Base-by-base conservation (phyloP, 2,113 vertebrate species). In the Neolamprologus hecqui region DNA sequence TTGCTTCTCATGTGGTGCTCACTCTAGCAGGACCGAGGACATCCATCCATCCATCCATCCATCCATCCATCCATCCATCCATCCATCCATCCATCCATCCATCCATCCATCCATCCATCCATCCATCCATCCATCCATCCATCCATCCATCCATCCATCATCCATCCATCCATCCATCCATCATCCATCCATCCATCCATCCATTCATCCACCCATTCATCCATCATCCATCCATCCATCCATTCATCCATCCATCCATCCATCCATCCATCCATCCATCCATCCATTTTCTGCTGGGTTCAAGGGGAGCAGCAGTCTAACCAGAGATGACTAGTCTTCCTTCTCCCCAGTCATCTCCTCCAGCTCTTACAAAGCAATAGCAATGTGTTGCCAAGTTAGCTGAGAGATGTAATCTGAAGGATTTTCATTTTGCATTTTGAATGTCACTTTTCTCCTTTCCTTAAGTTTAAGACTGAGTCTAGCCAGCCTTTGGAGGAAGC, bases 21-120 rank as follows among this genome's bases (percentile, higher is more conserved):
- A n/a, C n/a, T n/a, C n/a, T n/a, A n/a, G n/a, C n/a, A n/a, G n/a
- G n/a, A n/a, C n/a, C n/a, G n/a, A n/a, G n/a, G n/a, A n/a, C n/a
- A 28, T 31, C 0, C 28, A 28, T 28, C 28, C 28, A 28, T 28
- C 5, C 37, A 45, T 6, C 0, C 54, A 3, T 28, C 4, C 28
- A 55, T 13, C 53, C 23, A 26, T 13, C 0, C 47, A 17, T 49
- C 1, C 15, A 49, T 19, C 0, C 4, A 19, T 15, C 2, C 21
- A 57, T 57, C 0, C 12, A 57, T 33, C 0, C 17, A 19, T 28
- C 0, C 54, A 57, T 57, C 0, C 12, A 57, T 60, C 0, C 57
- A 17, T 60, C 0, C 58, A 60, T 31, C 1, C 26, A 63, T 6
- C 0, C 51, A 54, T 35, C 2, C 55, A 60, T 60, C 5, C 15